Conservation (phyloP, 2,888 invertebrate species). For the Ophion costatus region DNA sequence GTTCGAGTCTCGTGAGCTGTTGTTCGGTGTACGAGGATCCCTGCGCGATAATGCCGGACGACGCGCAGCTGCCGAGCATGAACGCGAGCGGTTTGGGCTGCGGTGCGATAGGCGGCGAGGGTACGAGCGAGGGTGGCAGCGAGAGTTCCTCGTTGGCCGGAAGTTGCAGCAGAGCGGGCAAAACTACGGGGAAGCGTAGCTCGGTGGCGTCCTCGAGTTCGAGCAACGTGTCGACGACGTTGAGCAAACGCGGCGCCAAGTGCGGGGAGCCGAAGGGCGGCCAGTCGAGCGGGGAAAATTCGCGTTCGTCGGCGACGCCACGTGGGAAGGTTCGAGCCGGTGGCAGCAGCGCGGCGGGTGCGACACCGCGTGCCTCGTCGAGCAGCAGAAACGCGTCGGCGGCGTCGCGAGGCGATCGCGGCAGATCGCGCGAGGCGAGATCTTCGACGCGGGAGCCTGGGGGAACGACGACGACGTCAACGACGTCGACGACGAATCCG, state of each 20-base stretch:
- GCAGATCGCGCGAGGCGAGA: constrained; percentile 86
- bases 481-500: constrained; percentile 46
- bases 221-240: constrained; percentile 35
- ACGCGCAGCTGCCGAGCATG: constrained; percentile 71
- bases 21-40: constrained; percentile 90
- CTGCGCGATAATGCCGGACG: constrained; percentile 83
- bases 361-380: constrained; percentile 66
- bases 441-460: constrained; percentile 84
- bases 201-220: constrained; percentile 56
- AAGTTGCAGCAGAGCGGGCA: constrained; percentile 74
- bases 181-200: constrained; percentile 56
- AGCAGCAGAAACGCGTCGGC: constrained; percentile 72
- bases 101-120: constrained; percentile 81
- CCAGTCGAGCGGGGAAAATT: constrained; percentile 8
- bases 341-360: neutral
- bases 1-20: constrained; percentile 91
- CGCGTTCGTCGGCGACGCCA: constrained; percentile 80
- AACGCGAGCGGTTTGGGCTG: constrained; percentile 72
- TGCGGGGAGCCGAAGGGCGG: constrained; percentile 7
- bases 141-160: constrained; percentile 91
- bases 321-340: constrained; percentile 84
- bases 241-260: constrained; percentile 44
- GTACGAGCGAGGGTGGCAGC: constrained; percentile 89
- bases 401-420: constrained; percentile 86
- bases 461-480: constrained; percentile 66